Evolutionary conservation across 2,888 invertebrate genomes (phyloP), one percentile per base, ranked within the genome.

Genomic region (Geophilus truncorum): DNA sequence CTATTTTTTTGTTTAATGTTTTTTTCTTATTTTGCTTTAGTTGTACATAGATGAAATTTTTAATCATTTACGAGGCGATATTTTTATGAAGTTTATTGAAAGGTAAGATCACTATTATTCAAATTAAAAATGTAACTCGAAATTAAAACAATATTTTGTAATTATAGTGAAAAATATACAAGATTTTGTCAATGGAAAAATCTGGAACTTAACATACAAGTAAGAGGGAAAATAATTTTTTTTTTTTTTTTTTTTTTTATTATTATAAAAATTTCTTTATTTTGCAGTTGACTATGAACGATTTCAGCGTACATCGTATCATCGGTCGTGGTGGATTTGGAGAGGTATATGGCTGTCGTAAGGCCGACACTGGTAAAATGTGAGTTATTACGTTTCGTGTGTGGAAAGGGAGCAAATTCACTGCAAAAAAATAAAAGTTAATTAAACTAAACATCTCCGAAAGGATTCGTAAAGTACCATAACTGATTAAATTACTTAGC

Each of bases 121-220:
- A n/a, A n/a, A n/a, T n/a, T n/a, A n/a, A n/a, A n/a, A n/a, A n/a
- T n/a, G n/a, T n/a, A n/a, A n/a, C n/a, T n/a, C n/a, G n/a, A n/a
- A n/a, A n/a, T n/a, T n/a, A n/a, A n/a, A n/a, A n/a, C n/a, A n/a
- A n/a, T n/a, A n/a, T 81, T 80, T 80, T 77, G 80, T 85, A 82
- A 85, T 87, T 87, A 85, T 75, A 98, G 98, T 90, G 98, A 98
- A 87, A 98, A 98, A 91, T 99, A 97, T 90, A 98, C 98, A 85
- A 92, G 99, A 86, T 99, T 98, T 91, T 98, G 98, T 89, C 99
- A 99, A 89, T 99, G 99, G 99, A 99, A 99, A 90, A 99, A 99
- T 89, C 92, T 99, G 91, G 99, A 99, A 90, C 91, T 99, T 88
- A 99, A 99, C 90, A 98, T 98, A 88, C 96, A 97, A 91, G 94